These are phyloP conservation scores for Plebejus melissa DNA, from an alignment of 2,888 invertebrate genomes.

Conservation along the genomic window DNA sequence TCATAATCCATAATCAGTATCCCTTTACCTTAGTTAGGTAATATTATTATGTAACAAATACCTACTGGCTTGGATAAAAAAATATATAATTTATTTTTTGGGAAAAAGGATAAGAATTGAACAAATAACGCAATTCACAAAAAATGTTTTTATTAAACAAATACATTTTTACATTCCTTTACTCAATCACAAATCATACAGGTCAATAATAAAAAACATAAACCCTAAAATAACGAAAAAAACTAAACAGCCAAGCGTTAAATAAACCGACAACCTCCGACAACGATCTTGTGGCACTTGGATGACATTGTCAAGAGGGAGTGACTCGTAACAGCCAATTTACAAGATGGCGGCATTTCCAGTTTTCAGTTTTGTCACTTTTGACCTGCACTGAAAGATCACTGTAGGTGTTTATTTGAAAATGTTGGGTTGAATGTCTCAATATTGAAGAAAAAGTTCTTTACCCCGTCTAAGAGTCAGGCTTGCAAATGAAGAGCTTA, in stretches of 20 bases:
- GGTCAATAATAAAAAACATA: slow-evolving; percentile 14
- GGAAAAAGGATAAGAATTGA: not conserved
- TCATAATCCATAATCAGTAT: too few relatives aligned
- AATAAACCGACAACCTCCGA: not conserved
- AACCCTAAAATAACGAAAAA: slow-evolving; percentile 5
- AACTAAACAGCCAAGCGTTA: slow-evolving; percentile 17
- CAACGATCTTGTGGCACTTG: too few relatives aligned
- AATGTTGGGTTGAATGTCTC: slow-evolving; percentile 1
- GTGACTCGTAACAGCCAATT: not conserved
- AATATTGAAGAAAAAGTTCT: not conserved
- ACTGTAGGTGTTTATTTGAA: not conserved
- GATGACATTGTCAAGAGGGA: too few relatives aligned
- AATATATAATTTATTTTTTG: too few relatives aligned
- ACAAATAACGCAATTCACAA: not conserved
- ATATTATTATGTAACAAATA: too few relatives aligned
- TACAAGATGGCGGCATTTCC: not conserved
- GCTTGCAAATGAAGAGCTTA: too few relatives aligned
- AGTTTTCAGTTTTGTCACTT: not conserved
- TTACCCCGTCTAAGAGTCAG: too few relatives aligned
- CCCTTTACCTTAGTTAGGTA: too few relatives aligned
- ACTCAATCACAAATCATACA: slow-evolving; percentile 35
- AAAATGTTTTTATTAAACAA: slow-evolving; percentile 31
- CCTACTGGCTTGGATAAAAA: too few relatives aligned
- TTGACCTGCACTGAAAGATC: not conserved
- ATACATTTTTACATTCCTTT: slow-evolving; percentile 28